Evolutionary conservation across 1,140 invertebrate species (phyloP), one percentile per base, ranked within the genome.

Genomic region (Halictus rubicundus): DNA sequence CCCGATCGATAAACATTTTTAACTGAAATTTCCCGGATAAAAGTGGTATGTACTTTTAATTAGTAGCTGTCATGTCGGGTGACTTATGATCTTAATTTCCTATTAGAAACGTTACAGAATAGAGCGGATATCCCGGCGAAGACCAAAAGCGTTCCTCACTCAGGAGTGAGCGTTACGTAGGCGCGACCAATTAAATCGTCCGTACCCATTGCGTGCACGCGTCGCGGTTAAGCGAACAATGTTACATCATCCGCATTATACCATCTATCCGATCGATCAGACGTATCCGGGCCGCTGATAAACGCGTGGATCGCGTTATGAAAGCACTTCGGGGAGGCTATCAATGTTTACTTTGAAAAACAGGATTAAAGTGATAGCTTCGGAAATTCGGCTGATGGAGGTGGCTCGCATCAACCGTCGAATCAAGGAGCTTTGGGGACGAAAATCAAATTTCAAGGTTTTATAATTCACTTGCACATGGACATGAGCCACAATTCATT

Each of bases 171-270:
- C 66, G 66, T 52, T 65, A 66, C 68, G 46, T 66, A 64, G 71
- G 61, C 60, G 54, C 65, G 68, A 83, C 68, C 78, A 84, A 79
- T 84, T 84, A 84, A 84, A 84, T 79, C 60, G 76, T 54, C 32
- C 3, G 37, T 68, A 59, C 59, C 57, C 63, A 75, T 75, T 61
- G 75, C 77, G 61, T 80, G 57, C 78, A 80, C 78, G 68, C 72
- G 78, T 71, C 57, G 72, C 68, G 83, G 83, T 84, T 84, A 84
- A 84, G 64, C 78, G 74, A 78, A 59, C 83, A 82, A 65, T 60
- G 83, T 82, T 86, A 82, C 79, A 82, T 82, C 83, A 78, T 74
- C 72, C 72, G 80, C 80, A 82, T 86, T 82, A 85, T 85, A 85
- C 80, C 81, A 72, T 82, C 75, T 79, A 82, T 82, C 64, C 80